A percentile compares a stretch with the other conserved stretches of the same genome.
Evolutionary conservation across 2,113 vertebrate genomes (phyloP).

Genomic region (Eublepharis macularius): DNA sequence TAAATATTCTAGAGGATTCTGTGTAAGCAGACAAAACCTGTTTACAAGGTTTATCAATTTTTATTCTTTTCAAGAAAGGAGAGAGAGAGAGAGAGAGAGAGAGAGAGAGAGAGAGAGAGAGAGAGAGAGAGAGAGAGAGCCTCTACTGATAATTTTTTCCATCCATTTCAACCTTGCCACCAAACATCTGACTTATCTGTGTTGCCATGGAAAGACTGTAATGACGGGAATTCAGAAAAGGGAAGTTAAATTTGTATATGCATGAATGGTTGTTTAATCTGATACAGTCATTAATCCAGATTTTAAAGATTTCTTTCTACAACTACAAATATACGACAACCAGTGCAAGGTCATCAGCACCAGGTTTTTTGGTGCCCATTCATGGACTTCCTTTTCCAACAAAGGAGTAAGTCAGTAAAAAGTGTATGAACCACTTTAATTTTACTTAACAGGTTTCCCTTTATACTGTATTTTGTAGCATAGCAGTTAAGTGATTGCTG

Average conservation of each 20-base stretch:
- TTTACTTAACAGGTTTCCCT: too few relatives aligned
- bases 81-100: too few relatives aligned
- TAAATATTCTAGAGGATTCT: conserved; percentile 31
- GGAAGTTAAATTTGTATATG: conserved; percentile 22
- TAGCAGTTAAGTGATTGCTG: too few relatives aligned
- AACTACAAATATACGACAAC: not conserved
- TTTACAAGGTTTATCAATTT: conserved; percentile 28
- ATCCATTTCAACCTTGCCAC: conserved; percentile 57
- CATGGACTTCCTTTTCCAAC: not conserved
- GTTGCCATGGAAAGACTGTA: conserved; percentile 64
- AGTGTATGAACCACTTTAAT: not conserved
- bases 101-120: too few relatives aligned
- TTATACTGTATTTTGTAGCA: too few relatives aligned
- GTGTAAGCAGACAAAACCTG: conserved; percentile 30
- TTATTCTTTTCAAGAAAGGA: conserved; percentile 45
- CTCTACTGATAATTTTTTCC: conserved; percentile 42
- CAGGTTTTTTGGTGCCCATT: not conserved
- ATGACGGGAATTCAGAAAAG: conserved; percentile 50
- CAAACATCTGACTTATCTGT: conserved; percentile 44
- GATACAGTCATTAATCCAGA: conserved; percentile 53
- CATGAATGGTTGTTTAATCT: conserved; percentile 34
- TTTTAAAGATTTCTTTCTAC: conserved; percentile 48
- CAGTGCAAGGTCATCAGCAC: not conserved
- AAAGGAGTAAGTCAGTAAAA: not conserved
- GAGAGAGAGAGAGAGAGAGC: too few relatives aligned